These are phyloP conservation scores for Drosophila nr. perissopoda DNA, from an alignment of 2,888 invertebrate species.

Conservation along the genomic window DNA sequence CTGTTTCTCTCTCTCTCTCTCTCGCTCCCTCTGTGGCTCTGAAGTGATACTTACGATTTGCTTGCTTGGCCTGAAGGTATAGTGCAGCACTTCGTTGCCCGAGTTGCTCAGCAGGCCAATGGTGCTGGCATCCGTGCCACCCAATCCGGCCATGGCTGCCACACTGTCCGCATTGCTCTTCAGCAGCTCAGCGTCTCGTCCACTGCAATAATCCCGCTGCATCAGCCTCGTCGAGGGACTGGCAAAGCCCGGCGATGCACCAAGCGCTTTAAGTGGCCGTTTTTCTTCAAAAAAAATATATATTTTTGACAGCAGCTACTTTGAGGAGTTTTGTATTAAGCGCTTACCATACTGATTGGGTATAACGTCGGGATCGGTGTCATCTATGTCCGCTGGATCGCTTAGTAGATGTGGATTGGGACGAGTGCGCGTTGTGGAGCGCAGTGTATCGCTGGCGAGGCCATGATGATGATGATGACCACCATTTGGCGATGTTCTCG, in stretches of 20 bases:
- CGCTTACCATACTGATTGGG: constrained; percentile 93
- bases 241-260: constrained; percentile 84
- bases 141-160: constrained; percentile 52
- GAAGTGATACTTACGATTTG: constrained; percentile 84
- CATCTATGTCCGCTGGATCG: constrained; percentile 85
- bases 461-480: constrained; percentile 32
- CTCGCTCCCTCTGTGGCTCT: neutral
- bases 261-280: constrained; percentile 84
- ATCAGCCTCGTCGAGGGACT: constrained; percentile 84
- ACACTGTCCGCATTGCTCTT: constrained; percentile 71
- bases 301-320: neutral
- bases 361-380: constrained; percentile 94
- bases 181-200: constrained; percentile 80
- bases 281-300: constrained; percentile 75
- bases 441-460: constrained; percentile 85
- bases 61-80: constrained; percentile 85
- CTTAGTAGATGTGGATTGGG: constrained; percentile 85
- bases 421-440: constrained; percentile 79
- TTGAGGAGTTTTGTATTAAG: constrained; percentile 27
- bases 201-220: constrained; percentile 83
- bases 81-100: constrained; percentile 85
- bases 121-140: constrained; percentile 64
- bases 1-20: neutral
- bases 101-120: constrained; percentile 76
- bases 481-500: constrained; percentile 65